These are phyloP conservation scores for Cathartes aura DNA, from an alignment of 2,113 vertebrate genomes.

Conservation along the genomic window DNA sequence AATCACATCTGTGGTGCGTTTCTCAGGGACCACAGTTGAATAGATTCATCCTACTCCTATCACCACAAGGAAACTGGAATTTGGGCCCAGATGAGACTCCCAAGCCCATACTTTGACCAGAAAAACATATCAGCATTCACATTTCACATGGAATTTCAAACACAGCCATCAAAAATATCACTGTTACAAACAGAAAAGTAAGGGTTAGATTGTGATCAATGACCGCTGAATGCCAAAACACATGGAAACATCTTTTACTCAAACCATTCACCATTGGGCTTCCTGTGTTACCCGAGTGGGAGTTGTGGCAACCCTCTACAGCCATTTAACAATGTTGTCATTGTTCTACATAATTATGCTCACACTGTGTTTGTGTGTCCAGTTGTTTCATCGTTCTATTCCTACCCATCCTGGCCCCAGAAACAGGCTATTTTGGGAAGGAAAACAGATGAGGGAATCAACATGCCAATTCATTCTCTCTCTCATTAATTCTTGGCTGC, in stretches of 20 bases:
- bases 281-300: not conserved
- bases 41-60: not conserved
- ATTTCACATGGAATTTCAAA: not conserved
- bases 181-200: not conserved
- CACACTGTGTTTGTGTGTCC: not conserved
- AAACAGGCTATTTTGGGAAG: constrained; percentile 31
- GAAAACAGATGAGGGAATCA: constrained; percentile 19
- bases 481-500: constrained; percentile 44
- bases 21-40: not conserved
- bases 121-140: not conserved
- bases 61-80: not conserved
- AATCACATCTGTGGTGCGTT: not conserved
- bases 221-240: not conserved
- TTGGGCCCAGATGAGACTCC: not conserved
- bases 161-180: not conserved
- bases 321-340: not conserved
- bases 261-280: not conserved
- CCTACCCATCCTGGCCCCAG: not conserved
- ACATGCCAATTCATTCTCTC: constrained; percentile 18
- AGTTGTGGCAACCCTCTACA: not conserved
- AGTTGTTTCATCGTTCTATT: not conserved
- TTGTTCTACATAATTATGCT: not conserved
- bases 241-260: not conserved
- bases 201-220: not conserved
- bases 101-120: not conserved